Base-by-base conservation (phyloP, 2,113 vertebrate genomes). In the Syrrhaptes paradoxus region DNA sequence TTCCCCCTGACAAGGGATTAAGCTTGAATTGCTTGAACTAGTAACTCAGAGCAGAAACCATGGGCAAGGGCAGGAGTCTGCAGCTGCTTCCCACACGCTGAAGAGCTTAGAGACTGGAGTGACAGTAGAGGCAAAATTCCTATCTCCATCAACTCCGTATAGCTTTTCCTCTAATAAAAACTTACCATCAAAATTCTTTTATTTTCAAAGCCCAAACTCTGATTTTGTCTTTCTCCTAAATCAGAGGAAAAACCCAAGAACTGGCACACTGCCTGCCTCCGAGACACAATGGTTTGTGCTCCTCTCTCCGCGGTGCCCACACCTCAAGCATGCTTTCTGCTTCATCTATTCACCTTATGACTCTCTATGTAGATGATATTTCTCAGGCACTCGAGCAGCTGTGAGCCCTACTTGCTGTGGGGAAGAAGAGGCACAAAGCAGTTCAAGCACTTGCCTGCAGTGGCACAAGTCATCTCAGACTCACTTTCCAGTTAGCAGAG, bases 401-500 rank as follows among this genome's bases (percentile, higher is more conserved):
- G 71, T 15, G 72, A 45, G 21, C 18, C 31, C 54, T 66, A 16
- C 43, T 62, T 32, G 36, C 48, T 51, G 28, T 11, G 38, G 52
- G 41, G 43, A 43, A 68, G n/a, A 20, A 32, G 25, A n/a, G 10
- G 48, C 43, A 68, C 32, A 62, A 57, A 49, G 58, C 26, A 59
- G 43, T 51, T 74, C 29, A 45, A 22, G 12, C 45, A 36, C 61
- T 65, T 74, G 22, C 61, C 45, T 63, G 67, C 45, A 43, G 29
- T 4, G 6, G 41, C 51, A 32, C 32, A 21, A 43, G 34, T 10
- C 46, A 41, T 1, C 59, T n/a, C 51, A 25, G 65, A 3, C 38
- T 51, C 49, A 4, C 10, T 22, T 38, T 45, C 38, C 77, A 22
- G 0, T 1, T 10, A 11, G 25, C 2, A 19, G 21, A n/a, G 52